Evolutionary conservation across 2,113 vertebrate genomes (phyloP).

Genomic region (Heteronetta atricapilla): DNA sequence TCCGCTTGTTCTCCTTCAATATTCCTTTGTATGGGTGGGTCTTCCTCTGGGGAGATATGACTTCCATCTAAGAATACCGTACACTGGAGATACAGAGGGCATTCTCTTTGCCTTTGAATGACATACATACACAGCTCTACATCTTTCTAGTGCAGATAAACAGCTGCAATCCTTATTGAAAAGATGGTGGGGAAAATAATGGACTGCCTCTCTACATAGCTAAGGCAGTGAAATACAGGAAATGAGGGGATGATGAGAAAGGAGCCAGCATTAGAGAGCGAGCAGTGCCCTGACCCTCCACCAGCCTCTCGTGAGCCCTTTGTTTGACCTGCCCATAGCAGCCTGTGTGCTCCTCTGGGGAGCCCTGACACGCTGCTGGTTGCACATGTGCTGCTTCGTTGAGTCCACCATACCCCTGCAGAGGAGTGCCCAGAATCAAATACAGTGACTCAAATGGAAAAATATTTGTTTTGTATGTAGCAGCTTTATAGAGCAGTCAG

Average conservation of each 20-base stretch:
- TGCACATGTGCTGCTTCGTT: accelerated
- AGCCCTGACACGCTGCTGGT: background rate
- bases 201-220: accelerated
- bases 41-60: background rate
- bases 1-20: background rate
- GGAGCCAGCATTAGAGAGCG: accelerated
- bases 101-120: background rate
- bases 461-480: background rate
- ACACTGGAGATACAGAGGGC: accelerated
- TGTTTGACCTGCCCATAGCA: background rate
- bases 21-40: background rate
- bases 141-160: background rate
- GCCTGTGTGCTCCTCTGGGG: background rate
- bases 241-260: background rate
- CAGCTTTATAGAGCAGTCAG: background rate
- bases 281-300: background rate
- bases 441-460: background rate
- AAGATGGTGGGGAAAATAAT: background rate
- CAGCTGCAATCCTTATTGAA: background rate
- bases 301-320: background rate
- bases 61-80: background rate
- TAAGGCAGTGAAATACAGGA: background rate
- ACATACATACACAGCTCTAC: background rate
- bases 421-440: background rate
- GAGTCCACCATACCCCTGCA: background rate